These are phyloP conservation scores for Pangasius macronema DNA, from an alignment of 2,797 vertebrate species.

Conservation along the genomic window DNA sequence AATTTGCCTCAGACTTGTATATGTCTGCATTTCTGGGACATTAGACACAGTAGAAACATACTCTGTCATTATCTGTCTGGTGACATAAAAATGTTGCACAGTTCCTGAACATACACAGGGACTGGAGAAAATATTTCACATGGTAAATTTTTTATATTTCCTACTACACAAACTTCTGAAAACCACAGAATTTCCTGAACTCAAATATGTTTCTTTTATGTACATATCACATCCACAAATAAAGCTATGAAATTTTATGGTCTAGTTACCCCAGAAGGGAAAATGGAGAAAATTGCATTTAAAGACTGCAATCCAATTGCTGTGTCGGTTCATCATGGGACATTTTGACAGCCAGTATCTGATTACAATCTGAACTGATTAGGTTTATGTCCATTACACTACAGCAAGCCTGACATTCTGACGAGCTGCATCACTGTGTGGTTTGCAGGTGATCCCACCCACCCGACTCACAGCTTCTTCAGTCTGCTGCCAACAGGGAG, in stretches of 20 bases:
- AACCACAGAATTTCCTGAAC: background rate
- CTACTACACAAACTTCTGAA: background rate
- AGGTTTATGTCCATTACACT: background rate
- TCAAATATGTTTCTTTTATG: background rate
- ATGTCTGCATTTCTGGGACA: background rate
- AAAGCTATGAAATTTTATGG: background rate
- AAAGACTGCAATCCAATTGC: background rate
- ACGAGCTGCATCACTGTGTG: no score
- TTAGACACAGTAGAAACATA: background rate
- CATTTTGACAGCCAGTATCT: background rate
- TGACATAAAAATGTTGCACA: slow-evolving; percentile 19
- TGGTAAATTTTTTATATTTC: background rate
- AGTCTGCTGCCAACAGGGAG: no score
- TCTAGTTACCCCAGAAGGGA: background rate
- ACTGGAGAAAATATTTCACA: background rate
- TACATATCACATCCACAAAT: background rate
- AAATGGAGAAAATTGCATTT: background rate
- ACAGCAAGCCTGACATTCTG: background rate
- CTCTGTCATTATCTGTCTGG: slow-evolving; percentile 12
- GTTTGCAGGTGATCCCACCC: no score
- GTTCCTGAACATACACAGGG: slow-evolving; percentile 5
- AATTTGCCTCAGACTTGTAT: background rate
- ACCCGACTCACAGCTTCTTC: no score
- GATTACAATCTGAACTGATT: background rate
- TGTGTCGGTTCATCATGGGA: background rate